Conservation (phyloP, 92 coral and sea anemone species). For the Pocillopora meandrina region DNA sequence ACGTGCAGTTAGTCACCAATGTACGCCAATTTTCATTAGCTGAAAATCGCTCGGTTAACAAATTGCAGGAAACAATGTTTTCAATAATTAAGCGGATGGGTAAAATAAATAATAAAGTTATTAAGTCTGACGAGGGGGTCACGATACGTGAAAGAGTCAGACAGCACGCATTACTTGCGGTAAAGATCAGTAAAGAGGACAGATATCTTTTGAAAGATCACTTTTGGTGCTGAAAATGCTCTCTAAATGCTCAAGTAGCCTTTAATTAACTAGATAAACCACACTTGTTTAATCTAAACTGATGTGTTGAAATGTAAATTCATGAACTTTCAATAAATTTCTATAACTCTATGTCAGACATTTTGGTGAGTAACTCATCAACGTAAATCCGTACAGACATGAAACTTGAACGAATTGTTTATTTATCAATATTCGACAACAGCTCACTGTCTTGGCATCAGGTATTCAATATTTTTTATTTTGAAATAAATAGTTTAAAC, state of each 20-base stretch:
- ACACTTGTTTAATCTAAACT: background rate
- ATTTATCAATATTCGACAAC: no score
- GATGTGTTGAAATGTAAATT: slow-evolving; percentile 4
- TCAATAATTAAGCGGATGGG: background rate
- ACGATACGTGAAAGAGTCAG: slow-evolving; percentile 17
- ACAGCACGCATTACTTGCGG: background rate
- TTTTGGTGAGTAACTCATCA: no score
- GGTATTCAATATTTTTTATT: no score
- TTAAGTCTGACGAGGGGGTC: slow-evolving; percentile 10
- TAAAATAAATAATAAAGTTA: background rate
- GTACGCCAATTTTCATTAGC: no score
- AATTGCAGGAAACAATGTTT: background rate
- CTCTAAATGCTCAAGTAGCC: background rate
- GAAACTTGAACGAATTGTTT: no score
- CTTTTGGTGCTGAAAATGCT: background rate
- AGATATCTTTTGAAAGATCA: background rate
- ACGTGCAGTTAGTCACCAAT: no score
- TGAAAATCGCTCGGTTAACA: no score
- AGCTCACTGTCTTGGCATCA: no score
- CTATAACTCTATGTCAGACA: no score
- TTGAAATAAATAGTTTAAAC: no score
- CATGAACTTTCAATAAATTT: background rate
- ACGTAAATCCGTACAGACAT: no score
- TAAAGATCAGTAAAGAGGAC: background rate
- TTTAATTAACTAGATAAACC: background rate